Base-by-base conservation (phyloP, 1,140 invertebrate genomes). In the Drosophila pachea region DNA sequence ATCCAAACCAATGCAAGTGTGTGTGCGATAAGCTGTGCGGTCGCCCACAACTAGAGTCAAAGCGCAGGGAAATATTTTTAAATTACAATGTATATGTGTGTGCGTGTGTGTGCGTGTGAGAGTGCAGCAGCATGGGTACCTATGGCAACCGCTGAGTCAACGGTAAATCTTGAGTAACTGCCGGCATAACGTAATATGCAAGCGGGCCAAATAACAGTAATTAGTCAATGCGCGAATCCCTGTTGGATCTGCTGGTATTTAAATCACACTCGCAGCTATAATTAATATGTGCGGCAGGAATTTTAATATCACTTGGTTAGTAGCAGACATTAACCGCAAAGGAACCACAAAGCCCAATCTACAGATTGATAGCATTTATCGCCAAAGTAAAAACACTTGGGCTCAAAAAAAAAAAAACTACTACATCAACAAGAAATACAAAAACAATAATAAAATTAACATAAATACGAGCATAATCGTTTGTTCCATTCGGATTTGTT, bases 301-400 rank as follows among this genome's bases (percentile, higher is more conserved):
- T 32, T 56, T 6, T 12, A 11, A 54, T 38, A 16, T 11, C 8
- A 33, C n/a, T 12, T 40, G n/a, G 9, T 40, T 42, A 40, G 22
- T 9, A 29, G 5, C 12, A 42, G 22, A 54, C 16, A 54, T 9
- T 16, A 43, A 16, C 12, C 2, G 8, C 31, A 45, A 16, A 2
- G 4, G 11, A 35, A 61, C 65, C 65, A 6, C 58, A 67, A 43
- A 70, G 29, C 22, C 12, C 42, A 70, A 70, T 70, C 68, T 54
- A 40, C 32, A 22, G 54, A 31, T 40, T 65, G 52, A 64, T 64
- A 69, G 50, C 38, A 52, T 58, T 53, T 70, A 70, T 70, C 68
- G 40, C 49, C 43, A 11, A 29, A n/a, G 6, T 53, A 63, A 45
- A 32, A 33, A 29, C 35, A 62, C 16, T 56, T 43, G 3, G 14